Evolutionary conservation across 2,797 vertebrate species (phyloP), one percentile per base, ranked within the genome.

Genomic region (Antennarius maculatus): DNA sequence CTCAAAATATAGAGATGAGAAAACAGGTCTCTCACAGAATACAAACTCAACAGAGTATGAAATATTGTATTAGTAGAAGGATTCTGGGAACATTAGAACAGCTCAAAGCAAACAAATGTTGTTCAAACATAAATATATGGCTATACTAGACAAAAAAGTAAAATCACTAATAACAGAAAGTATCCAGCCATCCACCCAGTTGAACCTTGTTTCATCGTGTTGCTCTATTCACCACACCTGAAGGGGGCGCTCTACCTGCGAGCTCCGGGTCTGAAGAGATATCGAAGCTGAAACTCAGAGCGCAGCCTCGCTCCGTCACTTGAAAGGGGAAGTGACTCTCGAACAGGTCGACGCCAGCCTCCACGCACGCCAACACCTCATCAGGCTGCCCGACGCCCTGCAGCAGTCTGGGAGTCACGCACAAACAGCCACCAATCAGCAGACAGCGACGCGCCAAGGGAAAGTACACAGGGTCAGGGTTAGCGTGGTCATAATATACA

Each of bases 251-350:
- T 83, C 71, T 91, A 97, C 96, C 93, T 93, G 93, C 76, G 43
- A 85, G 80, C 90, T 97, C 96, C 16, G 94, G 93, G 86, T 95
- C 89, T 1, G 61, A 76, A 17, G 90, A 82, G 80, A 91, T 90
- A 84, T 91, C 71, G 0, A 94, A 96, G 86, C 65, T 82, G 87
- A 98, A 99, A 78, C 89, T 89, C 50, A 99, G 92, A 66, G 96
- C 97, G 29, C 96, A 96, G 72, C 97, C 96, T 73, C 96, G 87
- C 79, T 99, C 97, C 0, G 97, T 96, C 89, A 94, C 96, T 89
- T 96, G 94, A 88, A 95, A 98, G 10, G 97, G 97, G 73, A 98
- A 99, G 84, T 94, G 96, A 62, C 95, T 93, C 91, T 99, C 98
- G 79, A 99, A 99, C 70, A 99, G 90, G 83, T 99, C 98, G 78